phyloP scores from a whole-genome alignment of 1,140 invertebrate species.

The Drosophila nannoptera region DNA sequence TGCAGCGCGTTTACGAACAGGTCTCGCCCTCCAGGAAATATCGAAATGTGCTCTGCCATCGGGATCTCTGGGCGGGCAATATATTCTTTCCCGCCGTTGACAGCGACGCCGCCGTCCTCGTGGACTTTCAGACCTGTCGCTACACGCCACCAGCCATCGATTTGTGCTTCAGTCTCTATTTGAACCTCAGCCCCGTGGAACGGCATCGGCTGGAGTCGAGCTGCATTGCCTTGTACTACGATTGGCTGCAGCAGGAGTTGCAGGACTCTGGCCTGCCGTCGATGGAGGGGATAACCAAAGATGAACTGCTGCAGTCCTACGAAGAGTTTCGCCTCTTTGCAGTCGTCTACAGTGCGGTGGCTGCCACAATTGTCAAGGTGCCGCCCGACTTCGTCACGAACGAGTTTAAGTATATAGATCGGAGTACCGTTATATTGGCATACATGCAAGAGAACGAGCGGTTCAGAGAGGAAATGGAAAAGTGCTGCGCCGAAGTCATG shows the following conservation, averaged over 20 bases:
- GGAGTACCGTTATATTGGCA: slow-evolving; percentile 41
- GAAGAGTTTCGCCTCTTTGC: slow-evolving; percentile 67
- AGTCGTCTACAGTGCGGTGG: slow-evolving; percentile 56
- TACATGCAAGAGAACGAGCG: slow-evolving; percentile 52
- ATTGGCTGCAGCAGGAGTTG: slow-evolving; percentile 31
- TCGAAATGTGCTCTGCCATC: slow-evolving; percentile 82
- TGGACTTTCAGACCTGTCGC: slow-evolving; percentile 82
- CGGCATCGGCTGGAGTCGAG: slow-evolving; percentile 33
- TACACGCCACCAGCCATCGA: slow-evolving; percentile 82
- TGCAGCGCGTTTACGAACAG: slow-evolving; percentile 62
- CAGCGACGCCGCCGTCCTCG: slow-evolving; percentile 79
- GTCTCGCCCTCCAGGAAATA: slow-evolving; percentile 54
- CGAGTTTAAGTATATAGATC: slow-evolving; percentile 64
- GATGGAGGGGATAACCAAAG: slow-evolving; percentile 24
- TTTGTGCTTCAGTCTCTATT: slow-evolving; percentile 73
- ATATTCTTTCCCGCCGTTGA: slow-evolving; percentile 80
- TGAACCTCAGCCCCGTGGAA: slow-evolving; percentile 47
- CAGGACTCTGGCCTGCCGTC: slow-evolving; percentile 13
- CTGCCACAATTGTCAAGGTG: slow-evolving; percentile 59
- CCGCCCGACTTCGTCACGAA: slow-evolving; percentile 54
- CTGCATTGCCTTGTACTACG: slow-evolving; percentile 57
- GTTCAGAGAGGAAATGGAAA: slow-evolving; percentile 47
- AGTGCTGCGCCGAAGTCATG: slow-evolving; percentile 59
- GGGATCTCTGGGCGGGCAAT: slow-evolving; percentile 84
- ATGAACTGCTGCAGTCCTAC: slow-evolving; percentile 57